phyloP scores from a whole-genome alignment of 2,888 invertebrate species.

The Brassicogethes aeneus region DNA sequence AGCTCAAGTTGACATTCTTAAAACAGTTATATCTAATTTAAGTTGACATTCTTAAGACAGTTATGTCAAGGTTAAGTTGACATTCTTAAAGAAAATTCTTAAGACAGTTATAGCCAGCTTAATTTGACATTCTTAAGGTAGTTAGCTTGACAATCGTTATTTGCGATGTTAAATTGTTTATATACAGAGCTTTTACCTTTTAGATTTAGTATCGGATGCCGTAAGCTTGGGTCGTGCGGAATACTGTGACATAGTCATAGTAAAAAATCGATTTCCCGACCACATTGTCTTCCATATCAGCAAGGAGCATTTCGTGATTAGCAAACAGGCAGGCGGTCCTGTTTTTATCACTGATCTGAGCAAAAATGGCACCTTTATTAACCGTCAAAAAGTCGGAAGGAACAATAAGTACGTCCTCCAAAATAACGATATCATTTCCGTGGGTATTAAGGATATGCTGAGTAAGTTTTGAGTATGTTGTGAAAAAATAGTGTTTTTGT shows the following conservation, averaged over 20 bases:
- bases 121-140: no score
- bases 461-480: no score
- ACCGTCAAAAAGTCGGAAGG: slow-evolving; percentile 62
- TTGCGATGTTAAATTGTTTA: no score
- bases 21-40: no score
- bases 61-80: no score
- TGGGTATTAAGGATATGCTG: slow-evolving; percentile 55
- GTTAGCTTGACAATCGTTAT: no score
- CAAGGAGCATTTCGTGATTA: slow-evolving; percentile 55
- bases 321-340: slow-evolving; percentile 25
- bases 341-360: slow-evolving; percentile 58
- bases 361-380: slow-evolving; percentile 79
- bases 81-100: no score
- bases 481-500: no score
- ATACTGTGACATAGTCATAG: slow-evolving; percentile 45
- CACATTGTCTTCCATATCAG: slow-evolving; percentile 48
- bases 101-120: no score
- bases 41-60: no score
- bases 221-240: slow-evolving; percentile 44
- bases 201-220: not conserved
- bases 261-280: slow-evolving; percentile 39
- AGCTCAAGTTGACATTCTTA: no score
- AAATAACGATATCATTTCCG: slow-evolving; percentile 63
- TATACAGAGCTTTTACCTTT: no score
- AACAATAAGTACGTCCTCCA: slow-evolving; percentile 57